Evolutionary conservation across 2,113 vertebrate species (phyloP).

Genomic region (Pagrus major): DNA sequence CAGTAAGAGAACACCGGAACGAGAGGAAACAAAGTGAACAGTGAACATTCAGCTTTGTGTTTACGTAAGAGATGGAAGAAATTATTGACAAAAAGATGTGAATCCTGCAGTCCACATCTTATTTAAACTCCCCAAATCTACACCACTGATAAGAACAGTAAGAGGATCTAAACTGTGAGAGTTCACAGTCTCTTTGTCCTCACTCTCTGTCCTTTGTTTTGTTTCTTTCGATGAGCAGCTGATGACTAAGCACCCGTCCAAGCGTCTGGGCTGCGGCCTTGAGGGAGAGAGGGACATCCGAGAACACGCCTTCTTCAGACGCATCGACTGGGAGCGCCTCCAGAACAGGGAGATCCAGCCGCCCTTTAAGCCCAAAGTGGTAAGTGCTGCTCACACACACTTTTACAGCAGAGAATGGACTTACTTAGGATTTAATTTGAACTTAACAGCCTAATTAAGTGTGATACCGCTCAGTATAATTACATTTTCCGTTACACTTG

Average conservation of each 20-base stretch:
- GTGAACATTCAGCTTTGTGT: no score
- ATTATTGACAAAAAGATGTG: background rate
- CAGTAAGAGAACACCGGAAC: slow-evolving; percentile 7
- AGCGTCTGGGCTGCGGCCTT: slow-evolving; percentile 92
- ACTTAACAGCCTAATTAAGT: slow-evolving; percentile 1
- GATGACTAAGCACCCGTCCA: slow-evolving; percentile 97
- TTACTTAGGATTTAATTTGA: background rate
- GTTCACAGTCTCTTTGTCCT: background rate
- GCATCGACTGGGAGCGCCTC: slow-evolving; percentile 97
- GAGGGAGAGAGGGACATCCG: slow-evolving; percentile 94
- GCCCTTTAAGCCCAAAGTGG: slow-evolving; percentile 98
- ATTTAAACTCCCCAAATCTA: background rate
- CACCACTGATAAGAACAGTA: background rate
- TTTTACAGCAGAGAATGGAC: background rate
- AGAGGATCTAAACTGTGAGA: background rate
- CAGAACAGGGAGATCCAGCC: slow-evolving; percentile 94
- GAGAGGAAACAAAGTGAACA: slow-evolving; percentile 7
- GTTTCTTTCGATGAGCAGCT: slow-evolving; percentile 79
- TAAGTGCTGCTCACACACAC: slow-evolving; percentile 80
- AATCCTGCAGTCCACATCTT: background rate
- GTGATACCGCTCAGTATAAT: background rate
- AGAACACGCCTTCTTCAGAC: slow-evolving; percentile 96
- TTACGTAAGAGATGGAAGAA: background rate
- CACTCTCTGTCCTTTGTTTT: background rate
- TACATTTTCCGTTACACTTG: background rate